phyloP scores from a whole-genome alignment of 92 coral and sea anemone genomes.

The Palythoa caribaeorum region DNA sequence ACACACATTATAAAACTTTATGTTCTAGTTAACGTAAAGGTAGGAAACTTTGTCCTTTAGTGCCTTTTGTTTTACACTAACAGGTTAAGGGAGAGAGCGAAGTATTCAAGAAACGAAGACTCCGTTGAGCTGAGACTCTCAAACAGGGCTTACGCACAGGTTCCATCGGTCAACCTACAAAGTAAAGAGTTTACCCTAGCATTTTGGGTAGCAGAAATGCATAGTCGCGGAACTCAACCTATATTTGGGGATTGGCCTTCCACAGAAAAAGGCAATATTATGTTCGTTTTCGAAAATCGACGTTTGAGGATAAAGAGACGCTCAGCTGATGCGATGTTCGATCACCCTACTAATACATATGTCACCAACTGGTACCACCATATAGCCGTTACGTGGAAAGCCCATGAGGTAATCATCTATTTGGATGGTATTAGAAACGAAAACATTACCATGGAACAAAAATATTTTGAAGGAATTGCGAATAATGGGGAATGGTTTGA shows the following conservation, averaged over 20 bases:
- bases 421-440: not conserved
- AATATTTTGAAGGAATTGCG: not conserved
- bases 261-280: not conserved
- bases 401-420: not conserved
- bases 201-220: not conserved
- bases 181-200: not conserved
- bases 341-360: no score
- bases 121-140: no score
- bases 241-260: not conserved
- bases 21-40: no score
- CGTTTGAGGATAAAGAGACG: not conserved
- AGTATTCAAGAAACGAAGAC: no score
- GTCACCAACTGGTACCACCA: not conserved
- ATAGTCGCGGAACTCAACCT: no score
- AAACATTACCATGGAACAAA: not conserved
- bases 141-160: not conserved
- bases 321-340: not conserved
- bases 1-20: no score
- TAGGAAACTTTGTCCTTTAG: no score
- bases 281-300: not conserved
- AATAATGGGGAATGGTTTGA: not conserved
- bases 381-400: slow-evolving; percentile 10
- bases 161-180: not conserved
- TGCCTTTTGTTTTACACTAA: no score
- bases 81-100: no score